Conservation (phyloP, 2,888 invertebrate species). For the Ctena decussata region DNA sequence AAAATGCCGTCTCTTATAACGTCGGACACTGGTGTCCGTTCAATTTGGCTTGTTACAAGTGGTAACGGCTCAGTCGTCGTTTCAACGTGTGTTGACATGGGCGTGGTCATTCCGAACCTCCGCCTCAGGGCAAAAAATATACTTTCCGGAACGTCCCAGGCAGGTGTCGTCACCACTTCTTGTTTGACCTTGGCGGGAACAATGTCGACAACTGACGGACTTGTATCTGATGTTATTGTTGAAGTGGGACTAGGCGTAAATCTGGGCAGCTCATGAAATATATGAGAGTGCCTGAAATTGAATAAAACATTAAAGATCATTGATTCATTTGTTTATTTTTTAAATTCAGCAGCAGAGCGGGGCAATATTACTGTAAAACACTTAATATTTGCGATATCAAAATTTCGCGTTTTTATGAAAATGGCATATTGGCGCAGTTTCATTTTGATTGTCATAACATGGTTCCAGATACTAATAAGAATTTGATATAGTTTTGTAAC, state of each 20-base stretch:
- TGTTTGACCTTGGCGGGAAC: background rate
- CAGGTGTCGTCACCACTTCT: background rate
- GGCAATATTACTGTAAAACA: no score
- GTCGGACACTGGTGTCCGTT: constrained; percentile 4
- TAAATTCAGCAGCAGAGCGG: no score
- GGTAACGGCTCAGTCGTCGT: background rate
- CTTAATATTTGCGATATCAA: no score
- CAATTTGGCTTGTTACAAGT: background rate
- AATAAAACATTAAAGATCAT: background rate
- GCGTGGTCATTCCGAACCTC: background rate
- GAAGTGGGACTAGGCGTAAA: background rate
- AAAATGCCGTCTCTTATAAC: constrained; percentile 33
- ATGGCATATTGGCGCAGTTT: no score
- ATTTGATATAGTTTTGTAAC: no score
- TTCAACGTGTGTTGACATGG: background rate
- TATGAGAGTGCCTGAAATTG: background rate
- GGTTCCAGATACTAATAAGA: no score
- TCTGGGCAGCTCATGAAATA: background rate
- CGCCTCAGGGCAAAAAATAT: background rate
- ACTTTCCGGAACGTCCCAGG: background rate
- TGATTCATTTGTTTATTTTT: no score
- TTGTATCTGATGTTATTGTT: background rate
- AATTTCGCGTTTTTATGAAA: no score
- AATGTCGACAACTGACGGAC: background rate
- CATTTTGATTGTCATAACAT: no score